Base-by-base conservation (phyloP, 2,888 invertebrate species). In the Flexamia atlantica region DNA sequence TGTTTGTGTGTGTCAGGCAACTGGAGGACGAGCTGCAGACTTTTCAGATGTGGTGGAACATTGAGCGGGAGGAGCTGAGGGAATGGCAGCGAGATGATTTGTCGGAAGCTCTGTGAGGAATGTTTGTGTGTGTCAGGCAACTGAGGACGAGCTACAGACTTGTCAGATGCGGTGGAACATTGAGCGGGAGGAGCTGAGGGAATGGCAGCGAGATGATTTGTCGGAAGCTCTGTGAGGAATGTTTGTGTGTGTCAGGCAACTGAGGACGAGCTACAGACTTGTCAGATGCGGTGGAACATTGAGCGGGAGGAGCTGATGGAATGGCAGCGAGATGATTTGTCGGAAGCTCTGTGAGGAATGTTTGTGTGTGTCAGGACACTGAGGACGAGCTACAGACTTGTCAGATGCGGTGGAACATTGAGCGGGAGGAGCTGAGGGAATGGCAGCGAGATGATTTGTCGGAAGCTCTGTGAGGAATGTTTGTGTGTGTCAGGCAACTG, bases 201-300 rank as follows among this genome's bases (percentile, higher is more conserved):
- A 93, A 0, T 97, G 98, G 90, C 94, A 97, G 32, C 95, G 96
- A n/a, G n/a, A n/a, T n/a, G n/a, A n/a, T n/a, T n/a, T n/a, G n/a
- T n/a, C n/a, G n/a, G n/a, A n/a, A n/a, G n/a, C n/a, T n/a, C n/a
- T n/a, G n/a, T n/a, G n/a, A n/a, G n/a, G n/a, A n/a, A n/a, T n/a
- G n/a, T n/a, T n/a, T n/a, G n/a, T n/a, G n/a, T n/a, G n/a, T n/a
- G n/a, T n/a, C n/a, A n/a, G n/a, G n/a, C n/a, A n/a, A n/a, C n/a
- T n/a, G n/a, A n/a, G 91, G 94, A 96, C 85, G 98, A 99, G 89
- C 90, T 99, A 12, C 95, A 96, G 87, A 93, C 94, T 4, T 95
- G 97, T 87, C 97, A 97, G 90, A 93, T 94, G 64, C 94, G 94
- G 88, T 95, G 95, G 90, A 95, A 94, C 85, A 93, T 93, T 50